Conservation (phyloP, 2,797 vertebrate species). For the Danio jaintianensis region DNA sequence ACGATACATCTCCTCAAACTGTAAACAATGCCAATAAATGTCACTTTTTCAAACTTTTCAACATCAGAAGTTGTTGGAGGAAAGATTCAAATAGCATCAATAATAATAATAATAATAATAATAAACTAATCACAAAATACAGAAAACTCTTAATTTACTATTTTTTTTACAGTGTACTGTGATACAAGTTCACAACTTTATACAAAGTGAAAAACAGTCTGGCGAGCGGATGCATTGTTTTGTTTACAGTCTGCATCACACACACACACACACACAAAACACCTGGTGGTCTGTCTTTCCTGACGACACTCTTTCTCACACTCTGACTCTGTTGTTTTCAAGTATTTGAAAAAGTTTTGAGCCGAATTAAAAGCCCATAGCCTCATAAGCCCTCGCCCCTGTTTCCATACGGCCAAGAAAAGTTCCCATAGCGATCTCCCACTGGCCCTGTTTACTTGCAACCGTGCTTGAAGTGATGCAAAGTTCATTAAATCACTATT, state of each 20-base stretch:
- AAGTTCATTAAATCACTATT: conserved; percentile 87
- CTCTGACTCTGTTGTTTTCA: conserved; percentile 53
- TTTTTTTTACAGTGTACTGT: too few species aligned
- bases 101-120: too few species aligned
- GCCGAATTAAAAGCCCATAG: conserved; percentile 53
- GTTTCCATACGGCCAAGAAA: conserved; percentile 30
- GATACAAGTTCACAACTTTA: conserved; percentile 6
- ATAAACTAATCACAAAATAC: too few species aligned
- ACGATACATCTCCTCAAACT: too few species aligned
- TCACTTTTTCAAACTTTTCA: too few species aligned
- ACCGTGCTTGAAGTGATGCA: conserved; percentile 81
- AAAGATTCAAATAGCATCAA: too few species aligned
- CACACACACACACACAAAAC: conserved; percentile 34
- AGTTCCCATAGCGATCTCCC: conserved; percentile 58
- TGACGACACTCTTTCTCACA: conserved; percentile 55
- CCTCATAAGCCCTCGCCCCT: conserved; percentile 42
- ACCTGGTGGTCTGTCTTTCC: conserved; percentile 54
- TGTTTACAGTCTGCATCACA: conserved; percentile 49
- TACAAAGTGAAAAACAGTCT: conserved; percentile 40
- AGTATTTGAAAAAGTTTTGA: conserved; percentile 53
- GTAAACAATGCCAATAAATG: too few species aligned
- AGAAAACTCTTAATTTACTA: too few species aligned
- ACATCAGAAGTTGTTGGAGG: too few species aligned
- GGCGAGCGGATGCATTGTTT: conserved; percentile 37
- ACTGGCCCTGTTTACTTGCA: conserved; percentile 72